These are phyloP conservation scores for Cyclura pinguis DNA, from an alignment of 2,797 vertebrate species.

Conservation along the genomic window DNA sequence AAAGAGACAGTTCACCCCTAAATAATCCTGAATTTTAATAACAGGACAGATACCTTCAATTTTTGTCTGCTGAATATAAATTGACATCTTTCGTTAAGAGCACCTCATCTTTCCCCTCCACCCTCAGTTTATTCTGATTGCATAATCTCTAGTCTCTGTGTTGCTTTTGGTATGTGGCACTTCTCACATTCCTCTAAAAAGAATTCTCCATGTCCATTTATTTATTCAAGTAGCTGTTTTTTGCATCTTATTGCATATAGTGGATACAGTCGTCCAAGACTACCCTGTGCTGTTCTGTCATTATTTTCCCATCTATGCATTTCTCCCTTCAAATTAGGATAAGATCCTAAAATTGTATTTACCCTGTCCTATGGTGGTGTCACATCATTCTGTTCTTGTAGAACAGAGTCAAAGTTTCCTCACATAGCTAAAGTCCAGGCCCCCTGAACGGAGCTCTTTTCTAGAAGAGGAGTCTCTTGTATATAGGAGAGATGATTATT, in stretches of 20 bases:
- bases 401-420: not conserved
- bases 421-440: not conserved
- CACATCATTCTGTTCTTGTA: not conserved
- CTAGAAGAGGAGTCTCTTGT: too few relatives aligned
- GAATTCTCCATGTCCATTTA: not conserved
- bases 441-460: not conserved
- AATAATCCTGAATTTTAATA: conserved; percentile 4
- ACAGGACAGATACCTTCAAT: not conserved
- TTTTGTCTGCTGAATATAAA: not conserved
- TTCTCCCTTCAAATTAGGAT: not conserved
- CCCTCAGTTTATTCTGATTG: not conserved
- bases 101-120: not conserved
- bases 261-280: not conserved
- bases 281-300: not conserved
- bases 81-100: not conserved
- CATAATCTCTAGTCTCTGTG: not conserved
- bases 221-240: not conserved
- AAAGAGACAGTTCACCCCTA: not conserved
- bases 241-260: not conserved
- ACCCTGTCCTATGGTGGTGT: not conserved
- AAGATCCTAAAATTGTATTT: not conserved
- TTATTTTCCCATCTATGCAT: not conserved
- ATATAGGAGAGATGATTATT: not conserved
- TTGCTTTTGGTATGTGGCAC: not conserved
- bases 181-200: not conserved